Conservation (phyloP, 2,888 invertebrate species). For the Aporophyla nigra region DNA sequence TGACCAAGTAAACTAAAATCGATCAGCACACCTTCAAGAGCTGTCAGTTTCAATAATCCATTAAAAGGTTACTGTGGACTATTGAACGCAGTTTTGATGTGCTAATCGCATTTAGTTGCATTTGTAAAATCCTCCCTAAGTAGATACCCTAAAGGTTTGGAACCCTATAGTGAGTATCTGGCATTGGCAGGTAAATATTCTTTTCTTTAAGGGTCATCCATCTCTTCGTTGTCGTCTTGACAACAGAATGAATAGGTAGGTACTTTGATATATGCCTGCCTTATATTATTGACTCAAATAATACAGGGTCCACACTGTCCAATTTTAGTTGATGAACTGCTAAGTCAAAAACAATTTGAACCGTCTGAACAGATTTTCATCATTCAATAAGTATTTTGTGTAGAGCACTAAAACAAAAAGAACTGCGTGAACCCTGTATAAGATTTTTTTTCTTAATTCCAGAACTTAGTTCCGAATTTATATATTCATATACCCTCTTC, state of each 20-base stretch:
- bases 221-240: background rate
- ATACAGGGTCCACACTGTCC: too few species aligned
- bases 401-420: too few species aligned
- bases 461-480: background rate
- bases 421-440: too few species aligned
- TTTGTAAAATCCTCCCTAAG: background rate
- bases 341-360: too few species aligned
- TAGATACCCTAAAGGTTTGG: background rate
- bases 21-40: background rate
- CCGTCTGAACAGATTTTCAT: too few species aligned
- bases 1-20: background rate
- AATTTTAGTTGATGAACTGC: too few species aligned
- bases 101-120: background rate
- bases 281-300: background rate
- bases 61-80: background rate
- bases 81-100: background rate
- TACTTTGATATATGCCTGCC: background rate
- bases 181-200: background rate
- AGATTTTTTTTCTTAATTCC: background rate
- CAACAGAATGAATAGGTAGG: constrained; percentile 7
- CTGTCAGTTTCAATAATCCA: background rate
- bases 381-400: too few species aligned
- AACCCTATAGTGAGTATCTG: background rate
- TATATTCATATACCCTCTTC: background rate
- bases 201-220: constrained; percentile 15